A percentile compares a stretch with the other conserved stretches of the same genome.
These are phyloP conservation scores for Heterodera filipjevi DNA, from an alignment of 2,888 invertebrate species.

Conservation along the genomic window DNA sequence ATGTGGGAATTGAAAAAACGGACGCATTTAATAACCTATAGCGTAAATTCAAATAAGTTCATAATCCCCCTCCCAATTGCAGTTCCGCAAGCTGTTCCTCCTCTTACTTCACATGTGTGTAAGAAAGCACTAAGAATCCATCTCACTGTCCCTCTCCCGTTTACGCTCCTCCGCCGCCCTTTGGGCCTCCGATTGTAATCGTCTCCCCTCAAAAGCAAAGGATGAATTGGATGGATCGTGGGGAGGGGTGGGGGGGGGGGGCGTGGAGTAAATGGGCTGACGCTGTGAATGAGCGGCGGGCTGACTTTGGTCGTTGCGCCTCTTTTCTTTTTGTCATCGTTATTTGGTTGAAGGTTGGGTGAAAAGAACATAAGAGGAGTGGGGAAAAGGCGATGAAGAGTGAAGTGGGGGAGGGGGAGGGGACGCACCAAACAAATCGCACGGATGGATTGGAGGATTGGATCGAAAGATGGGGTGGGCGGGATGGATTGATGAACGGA, in stretches of 20 bases:
- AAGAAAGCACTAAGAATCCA: neutral
- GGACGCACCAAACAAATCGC: neutral
- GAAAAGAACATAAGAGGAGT: neutral
- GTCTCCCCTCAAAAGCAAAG: neutral
- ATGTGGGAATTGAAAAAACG: no score
- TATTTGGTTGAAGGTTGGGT: neutral
- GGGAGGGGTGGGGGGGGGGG: slow-evolving; percentile 2
- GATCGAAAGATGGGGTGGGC: neutral
- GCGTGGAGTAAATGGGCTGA: neutral
- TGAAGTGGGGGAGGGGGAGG: neutral
- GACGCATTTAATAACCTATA: no score
- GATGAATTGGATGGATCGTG: neutral
- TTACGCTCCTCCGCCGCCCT: neutral
- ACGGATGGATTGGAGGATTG: slow-evolving; percentile 1
- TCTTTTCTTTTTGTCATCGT: neutral
- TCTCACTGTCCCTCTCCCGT: neutral
- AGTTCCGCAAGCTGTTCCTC: neutral
- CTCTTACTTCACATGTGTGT: neutral
- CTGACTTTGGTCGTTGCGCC: slow-evolving; percentile 3
- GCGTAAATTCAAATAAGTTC: no score
- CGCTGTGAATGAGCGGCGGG: slow-evolving; percentile 4
- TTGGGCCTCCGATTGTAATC: neutral
- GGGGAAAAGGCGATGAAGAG: neutral
- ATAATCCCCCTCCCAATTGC: no score
- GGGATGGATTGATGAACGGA: neutral